phyloP scores from a whole-genome alignment of 2,113 vertebrate species.

The Leucopternis melanops region DNA sequence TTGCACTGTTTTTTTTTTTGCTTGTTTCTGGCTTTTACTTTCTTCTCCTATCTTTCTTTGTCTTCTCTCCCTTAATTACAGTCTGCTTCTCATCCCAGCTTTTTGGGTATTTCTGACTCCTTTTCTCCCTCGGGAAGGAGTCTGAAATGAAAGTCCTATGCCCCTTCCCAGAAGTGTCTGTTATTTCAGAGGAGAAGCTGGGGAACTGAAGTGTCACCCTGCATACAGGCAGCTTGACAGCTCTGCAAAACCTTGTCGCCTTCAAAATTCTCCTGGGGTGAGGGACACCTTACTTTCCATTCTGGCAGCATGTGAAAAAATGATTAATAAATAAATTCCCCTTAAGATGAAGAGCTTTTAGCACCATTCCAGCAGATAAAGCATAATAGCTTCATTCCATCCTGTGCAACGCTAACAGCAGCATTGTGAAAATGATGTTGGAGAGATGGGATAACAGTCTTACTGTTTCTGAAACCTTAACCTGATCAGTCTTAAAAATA shows the following conservation, averaged over 20 bases:
- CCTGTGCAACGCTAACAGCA: not conserved
- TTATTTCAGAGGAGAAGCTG: not conserved
- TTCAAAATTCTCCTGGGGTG: not conserved
- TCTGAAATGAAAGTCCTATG: not conserved
- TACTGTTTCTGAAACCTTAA: not conserved
- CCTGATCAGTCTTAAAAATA: not conserved
- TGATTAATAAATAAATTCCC: slow-evolving; percentile 1
- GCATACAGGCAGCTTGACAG: not conserved
- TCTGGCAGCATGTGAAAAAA: not conserved
- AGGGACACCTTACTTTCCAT: not conserved
- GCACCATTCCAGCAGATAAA: not conserved
- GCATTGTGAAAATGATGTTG: not conserved
- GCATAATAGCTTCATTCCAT: not conserved
- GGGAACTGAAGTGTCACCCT: not conserved
- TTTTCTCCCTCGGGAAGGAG: not conserved
- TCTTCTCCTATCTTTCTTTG: not conserved
- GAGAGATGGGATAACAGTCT: not conserved
- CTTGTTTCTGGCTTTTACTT: not conserved
- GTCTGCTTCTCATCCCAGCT: not conserved
- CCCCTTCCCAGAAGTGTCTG: not conserved
- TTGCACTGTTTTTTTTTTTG: not conserved
- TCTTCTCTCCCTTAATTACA: not conserved
- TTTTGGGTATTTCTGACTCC: not conserved
- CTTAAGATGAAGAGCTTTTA: not conserved
- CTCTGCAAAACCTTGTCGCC: not conserved